Evolutionary conservation across 92 coral and sea anemone species (phyloP), one percentile per base, ranked within the genome.

Genomic region (Porites divaricata): DNA sequence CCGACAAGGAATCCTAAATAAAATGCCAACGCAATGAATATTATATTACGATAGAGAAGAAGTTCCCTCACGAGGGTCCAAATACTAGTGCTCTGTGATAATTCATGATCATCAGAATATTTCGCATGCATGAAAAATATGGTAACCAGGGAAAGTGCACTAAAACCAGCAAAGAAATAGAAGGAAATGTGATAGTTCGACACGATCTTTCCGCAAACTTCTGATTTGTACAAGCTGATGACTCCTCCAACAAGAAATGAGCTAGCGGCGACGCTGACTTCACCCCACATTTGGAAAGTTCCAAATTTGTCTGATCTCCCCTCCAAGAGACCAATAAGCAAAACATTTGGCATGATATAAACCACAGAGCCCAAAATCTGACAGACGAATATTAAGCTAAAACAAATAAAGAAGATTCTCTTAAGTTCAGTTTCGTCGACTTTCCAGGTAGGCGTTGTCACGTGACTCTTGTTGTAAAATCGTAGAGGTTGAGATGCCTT

Each of bases 271-370:
- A 80, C 75, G 5, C 89, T 86, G 17, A 85, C 62, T 50, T 86
- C 88, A 74, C 92, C 92, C 89, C 89, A 89, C 15, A 89, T 54
- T 68, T 89, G 89, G 72, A 77, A 78, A 49, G 66, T 57, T 2
- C 92, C 92, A 74, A 71, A 89, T 48, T 49, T 66, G 63, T 52
- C 80, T 50, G 77, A 63, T 6, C 75, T 76, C 45, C 80, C 89
- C 23, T 74, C 68, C 12, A 89, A 85, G 20, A 53, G 54, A 9
- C 79, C 92, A 4, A 85, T 87, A 2, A 75, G 73, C 50, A 81
- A 25, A 0, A 78, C 89, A 73, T 89, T 89, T 9, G 85, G 78
- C 63, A 85, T 73, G 9, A 72, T 63, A n/a, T 26, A 68, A 16
- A 80, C 81, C 0, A 76, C 74, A 1, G 81, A 85, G 19, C 81